These are phyloP conservation scores for Salticus scenicus DNA, from an alignment of 2,888 invertebrate species.

Conservation along the genomic window DNA sequence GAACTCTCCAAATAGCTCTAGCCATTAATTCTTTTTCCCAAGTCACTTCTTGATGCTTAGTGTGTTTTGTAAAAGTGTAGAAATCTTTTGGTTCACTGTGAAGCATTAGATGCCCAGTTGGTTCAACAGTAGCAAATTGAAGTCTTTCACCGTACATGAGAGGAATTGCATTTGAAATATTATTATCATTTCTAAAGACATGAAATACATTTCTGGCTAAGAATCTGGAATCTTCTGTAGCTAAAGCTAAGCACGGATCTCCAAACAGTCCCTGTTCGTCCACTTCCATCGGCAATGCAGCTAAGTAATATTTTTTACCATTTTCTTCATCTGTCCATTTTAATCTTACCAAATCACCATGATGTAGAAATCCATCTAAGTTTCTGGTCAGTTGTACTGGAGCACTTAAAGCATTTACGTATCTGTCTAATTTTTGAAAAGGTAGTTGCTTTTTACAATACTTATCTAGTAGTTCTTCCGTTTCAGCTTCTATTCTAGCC, in stretches of 20 bases:
- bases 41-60: conserved; percentile 44
- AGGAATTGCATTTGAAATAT: conserved; percentile 29
- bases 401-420: conserved; percentile 6
- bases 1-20: conserved; percentile 36
- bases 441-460: conserved; percentile 26
- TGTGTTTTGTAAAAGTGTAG: conserved; percentile 14
- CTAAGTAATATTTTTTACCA: neutral
- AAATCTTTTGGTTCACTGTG: conserved; percentile 35
- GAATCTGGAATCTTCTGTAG: conserved; percentile 32
- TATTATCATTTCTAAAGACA: conserved; percentile 39
- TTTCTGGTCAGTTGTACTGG: conserved; percentile 37
- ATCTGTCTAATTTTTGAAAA: conserved; percentile 49
- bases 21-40: conserved; percentile 29
- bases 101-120: conserved; percentile 28
- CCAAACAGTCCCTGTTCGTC: conserved; percentile 13
- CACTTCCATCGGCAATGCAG: conserved; percentile 30
- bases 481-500: conserved; percentile 29
- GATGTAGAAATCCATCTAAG: conserved; percentile 50
- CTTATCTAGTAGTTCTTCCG: conserved; percentile 15
- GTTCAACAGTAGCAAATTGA: conserved; percentile 13
- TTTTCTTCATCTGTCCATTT: conserved; percentile 25
- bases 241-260: conserved; percentile 44
- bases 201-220: conserved; percentile 25
- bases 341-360: conserved; percentile 42
- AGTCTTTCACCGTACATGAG: conserved; percentile 40